Base-by-base conservation (phyloP, 2,113 vertebrate species). In the Engystomops pustulosus region DNA sequence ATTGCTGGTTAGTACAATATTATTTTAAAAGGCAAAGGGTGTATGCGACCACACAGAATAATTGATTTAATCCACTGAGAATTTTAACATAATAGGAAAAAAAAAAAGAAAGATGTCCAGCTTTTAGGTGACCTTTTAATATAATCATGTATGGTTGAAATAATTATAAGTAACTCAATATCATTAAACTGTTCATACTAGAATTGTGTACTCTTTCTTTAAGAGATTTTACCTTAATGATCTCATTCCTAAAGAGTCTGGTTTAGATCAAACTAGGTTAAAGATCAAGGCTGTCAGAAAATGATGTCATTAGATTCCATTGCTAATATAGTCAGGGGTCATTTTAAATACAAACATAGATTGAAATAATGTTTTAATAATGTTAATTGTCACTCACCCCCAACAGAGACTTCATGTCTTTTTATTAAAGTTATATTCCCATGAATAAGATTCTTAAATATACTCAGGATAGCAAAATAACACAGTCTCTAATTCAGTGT, bases 261-360 rank as follows among this genome's bases (percentile, higher is more conserved):
- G 90, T 94, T 95, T 94, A 91, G 89, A 95, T 95, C 93, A 93
- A 91, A 90, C 86, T 87, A 75, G 94, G 93, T 92, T 92, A 94
- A 94, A 94, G 94, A 90, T 93, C 93, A 90, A 34, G 90, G 83
- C 88, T 90, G 91, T 93, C 92, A 92, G 85, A 90, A 90, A 90
- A 91, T 94, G 91, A 94, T 93, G 91, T 93, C 93, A 94, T 87
- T 82, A 90, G 91, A 92, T 91, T 92, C 89, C 89, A 87, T 90
- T 90, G 88, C 91, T 90, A 91, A 90, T 87, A 90, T 90, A 91
- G 89, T 6, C 74, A 87, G 90, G 69, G 93, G 92, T 94, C 93
- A 91, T 87, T 86, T 60, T 83, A 80, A 91, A 92, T 93, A 87
- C 93, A 93, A 90, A 88, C 86, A 86, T 85, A 85, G 86, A 67